A percentile compares a stretch with the other conserved stretches of the same genome.
phyloP scores from a whole-genome alignment of 2,797 vertebrate genomes.

The Sparus aurata region DNA sequence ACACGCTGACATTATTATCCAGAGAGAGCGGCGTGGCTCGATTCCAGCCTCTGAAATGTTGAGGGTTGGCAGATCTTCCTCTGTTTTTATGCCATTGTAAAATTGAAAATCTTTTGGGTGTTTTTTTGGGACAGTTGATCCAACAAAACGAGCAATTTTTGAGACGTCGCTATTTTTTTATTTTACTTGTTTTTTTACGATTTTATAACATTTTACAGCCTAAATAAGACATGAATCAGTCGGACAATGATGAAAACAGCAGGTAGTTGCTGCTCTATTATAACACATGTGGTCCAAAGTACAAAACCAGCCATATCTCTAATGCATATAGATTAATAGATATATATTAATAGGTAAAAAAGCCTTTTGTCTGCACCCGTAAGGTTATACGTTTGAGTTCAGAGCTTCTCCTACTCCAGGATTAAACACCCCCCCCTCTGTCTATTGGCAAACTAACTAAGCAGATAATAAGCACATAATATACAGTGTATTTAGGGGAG shows the following conservation, averaged over 20 bases:
- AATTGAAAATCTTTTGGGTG: neutral
- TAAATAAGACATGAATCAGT: neutral
- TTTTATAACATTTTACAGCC: neutral
- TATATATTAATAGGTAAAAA: constrained; percentile 8
- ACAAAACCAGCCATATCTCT: neutral
- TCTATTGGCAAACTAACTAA: constrained; percentile 64
- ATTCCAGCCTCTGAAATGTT: neutral
- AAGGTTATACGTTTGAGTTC: constrained; percentile 23
- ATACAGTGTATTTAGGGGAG: constrained; percentile 65
- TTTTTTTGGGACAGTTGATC: constrained; percentile 12
- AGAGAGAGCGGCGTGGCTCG: neutral
- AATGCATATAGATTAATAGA: neutral
- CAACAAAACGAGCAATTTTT: constrained; percentile 4
- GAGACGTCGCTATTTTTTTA: neutral
- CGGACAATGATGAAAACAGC: neutral
- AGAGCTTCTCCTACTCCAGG: constrained; percentile 31
- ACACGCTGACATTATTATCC: constrained; percentile 18
- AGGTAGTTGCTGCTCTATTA: neutral
- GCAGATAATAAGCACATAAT: constrained; percentile 70
- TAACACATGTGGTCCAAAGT: neutral
- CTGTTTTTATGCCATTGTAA: constrained; percentile 7
- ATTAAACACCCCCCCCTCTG: constrained; percentile 51
- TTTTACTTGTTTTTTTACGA: neutral
- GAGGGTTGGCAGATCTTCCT: constrained; percentile 3
- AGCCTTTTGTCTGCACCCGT: constrained; percentile 1